phyloP scores from a whole-genome alignment of 2,797 vertebrate species.

The Tragopan temminckii region DNA sequence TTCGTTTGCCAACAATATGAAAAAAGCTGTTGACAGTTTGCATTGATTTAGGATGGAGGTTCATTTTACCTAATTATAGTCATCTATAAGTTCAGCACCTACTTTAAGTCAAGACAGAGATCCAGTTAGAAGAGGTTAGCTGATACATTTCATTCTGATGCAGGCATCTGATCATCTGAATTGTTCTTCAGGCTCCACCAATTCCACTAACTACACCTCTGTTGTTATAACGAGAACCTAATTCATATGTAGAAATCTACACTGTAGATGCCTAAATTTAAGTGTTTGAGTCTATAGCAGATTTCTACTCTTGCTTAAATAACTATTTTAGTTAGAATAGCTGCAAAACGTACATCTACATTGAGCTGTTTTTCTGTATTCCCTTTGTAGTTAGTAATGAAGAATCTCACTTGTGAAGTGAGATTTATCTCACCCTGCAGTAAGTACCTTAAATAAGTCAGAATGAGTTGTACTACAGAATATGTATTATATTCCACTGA shows the following conservation, averaged over 20 bases:
- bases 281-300: too few species aligned
- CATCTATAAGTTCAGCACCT: neutral
- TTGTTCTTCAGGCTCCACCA: too few species aligned
- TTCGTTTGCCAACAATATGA: neutral
- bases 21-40: neutral
- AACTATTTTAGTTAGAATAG: too few species aligned
- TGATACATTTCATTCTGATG: too few species aligned
- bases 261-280: too few species aligned
- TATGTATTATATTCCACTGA: neutral
- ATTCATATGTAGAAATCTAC: too few species aligned
- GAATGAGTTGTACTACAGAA: neutral
- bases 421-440: neutral
- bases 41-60: neutral
- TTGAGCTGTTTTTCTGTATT: neutral
- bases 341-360: too few species aligned
- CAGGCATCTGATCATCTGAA: too few species aligned
- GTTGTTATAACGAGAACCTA: too few species aligned
- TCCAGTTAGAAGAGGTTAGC: too few species aligned
- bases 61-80: neutral
- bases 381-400: neutral
- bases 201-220: too few species aligned
- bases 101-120: neutral
- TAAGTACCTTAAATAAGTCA: neutral
- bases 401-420: neutral
- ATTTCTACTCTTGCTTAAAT: too few species aligned